Percentiles rank a stretch among this genome's conserved stretches.
phyloP scores from a whole-genome alignment of 1,140 invertebrate species.

The Cotesia vestalis region DNA sequence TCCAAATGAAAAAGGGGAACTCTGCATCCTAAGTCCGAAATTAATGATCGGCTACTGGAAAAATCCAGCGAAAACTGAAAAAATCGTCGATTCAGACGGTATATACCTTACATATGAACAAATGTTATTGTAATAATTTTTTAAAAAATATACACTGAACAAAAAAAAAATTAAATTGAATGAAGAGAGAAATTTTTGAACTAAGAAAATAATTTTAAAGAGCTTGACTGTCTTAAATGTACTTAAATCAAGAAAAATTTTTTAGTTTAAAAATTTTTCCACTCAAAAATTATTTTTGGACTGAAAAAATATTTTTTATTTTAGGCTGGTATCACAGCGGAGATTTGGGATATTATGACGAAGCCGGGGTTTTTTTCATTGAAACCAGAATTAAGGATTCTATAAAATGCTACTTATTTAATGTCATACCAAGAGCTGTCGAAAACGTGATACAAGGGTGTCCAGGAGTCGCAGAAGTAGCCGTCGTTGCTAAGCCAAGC shows the following conservation, averaged over 20 bases:
- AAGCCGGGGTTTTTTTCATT: constrained; percentile 62
- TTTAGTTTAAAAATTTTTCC: too few species aligned
- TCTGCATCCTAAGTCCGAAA: constrained; percentile 58
- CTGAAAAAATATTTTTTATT: background rate
- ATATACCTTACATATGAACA: background rate
- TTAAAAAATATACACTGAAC: background rate
- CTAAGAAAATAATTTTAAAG: too few species aligned
- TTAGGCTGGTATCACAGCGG: constrained; percentile 35
- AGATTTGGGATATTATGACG: constrained; percentile 62
- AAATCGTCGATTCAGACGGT: constrained; percentile 66
- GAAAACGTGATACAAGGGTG: constrained; percentile 73
- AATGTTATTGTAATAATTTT: constrained; percentile 29
- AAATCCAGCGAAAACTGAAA: constrained; percentile 68
- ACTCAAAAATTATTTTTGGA: too few species aligned
- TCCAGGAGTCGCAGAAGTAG: constrained; percentile 72
- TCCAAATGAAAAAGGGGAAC: constrained; percentile 62
- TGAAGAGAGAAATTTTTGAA: too few species aligned
- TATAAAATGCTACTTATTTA: constrained; percentile 62
- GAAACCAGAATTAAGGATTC: constrained; percentile 70
- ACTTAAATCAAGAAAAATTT: too few species aligned
- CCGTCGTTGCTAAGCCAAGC: constrained; percentile 75
- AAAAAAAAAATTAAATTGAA: too few species aligned
- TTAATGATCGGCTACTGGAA: constrained; percentile 65
- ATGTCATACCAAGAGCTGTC: constrained; percentile 59
- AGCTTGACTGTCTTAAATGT: too few species aligned